Evolutionary conservation across 2,888 invertebrate species (phyloP).

Genomic region (Agrilus biguttatus): DNA sequence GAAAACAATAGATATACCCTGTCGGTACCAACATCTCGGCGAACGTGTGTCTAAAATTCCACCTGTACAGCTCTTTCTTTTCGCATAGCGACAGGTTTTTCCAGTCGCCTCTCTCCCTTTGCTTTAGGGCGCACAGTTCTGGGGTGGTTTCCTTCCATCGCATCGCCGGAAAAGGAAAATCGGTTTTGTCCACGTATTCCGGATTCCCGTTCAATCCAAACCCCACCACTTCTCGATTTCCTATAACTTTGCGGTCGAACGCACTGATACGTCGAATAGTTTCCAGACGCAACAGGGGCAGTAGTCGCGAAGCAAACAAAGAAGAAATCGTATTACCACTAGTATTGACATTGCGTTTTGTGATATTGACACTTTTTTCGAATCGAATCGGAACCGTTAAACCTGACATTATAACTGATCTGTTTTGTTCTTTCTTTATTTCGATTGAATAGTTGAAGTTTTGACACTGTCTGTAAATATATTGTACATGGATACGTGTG

Average conservation of each 20-base stretch:
- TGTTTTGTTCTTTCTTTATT: no score
- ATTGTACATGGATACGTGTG: no score
- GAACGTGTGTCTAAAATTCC: conserved; percentile 87
- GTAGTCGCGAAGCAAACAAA: no score
- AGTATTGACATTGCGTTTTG: no score
- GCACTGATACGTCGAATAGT: no score
- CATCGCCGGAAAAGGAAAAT: conserved; percentile 77
- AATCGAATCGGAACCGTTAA: no score
- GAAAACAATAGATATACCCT: conserved; percentile 36
- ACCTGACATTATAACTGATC: no score
- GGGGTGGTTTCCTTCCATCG: conserved; percentile 61
- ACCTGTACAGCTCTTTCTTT: conserved; percentile 84
- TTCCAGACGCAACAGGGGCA: no score
- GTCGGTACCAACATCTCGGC: conserved; percentile 77
- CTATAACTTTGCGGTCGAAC: conserved; percentile 31
- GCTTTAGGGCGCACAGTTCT: conserved; percentile 62
- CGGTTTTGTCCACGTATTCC: conserved; percentile 58
- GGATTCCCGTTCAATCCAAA: conserved; percentile 68
- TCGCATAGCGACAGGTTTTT: conserved; percentile 74
- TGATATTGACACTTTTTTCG: no score
- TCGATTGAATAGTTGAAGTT: no score
- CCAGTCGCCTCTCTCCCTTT: conserved; percentile 95
- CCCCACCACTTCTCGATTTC: conserved; percentile 82
- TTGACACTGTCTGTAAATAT: no score
- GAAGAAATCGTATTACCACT: no score